Conservation (phyloP, 2,113 vertebrate species). For the Cardinalis cardinalis region DNA sequence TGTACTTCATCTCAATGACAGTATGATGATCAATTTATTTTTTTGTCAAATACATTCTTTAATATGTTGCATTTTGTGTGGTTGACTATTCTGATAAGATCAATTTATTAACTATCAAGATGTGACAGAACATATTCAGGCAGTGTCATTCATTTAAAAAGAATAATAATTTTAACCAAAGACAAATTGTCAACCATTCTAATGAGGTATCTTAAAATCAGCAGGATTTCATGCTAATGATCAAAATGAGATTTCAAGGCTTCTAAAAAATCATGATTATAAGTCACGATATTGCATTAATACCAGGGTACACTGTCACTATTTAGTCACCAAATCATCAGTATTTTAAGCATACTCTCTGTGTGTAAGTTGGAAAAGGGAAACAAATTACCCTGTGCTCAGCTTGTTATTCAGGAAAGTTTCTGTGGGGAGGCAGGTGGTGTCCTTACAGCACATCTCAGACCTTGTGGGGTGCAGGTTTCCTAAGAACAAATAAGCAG, state of each 20-base stretch:
- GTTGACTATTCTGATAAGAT: slow-evolving; percentile 71
- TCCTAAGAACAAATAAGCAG: neutral
- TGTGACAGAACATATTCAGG: slow-evolving; percentile 66
- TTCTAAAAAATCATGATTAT: slow-evolving; percentile 57
- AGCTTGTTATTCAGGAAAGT: slow-evolving; percentile 28
- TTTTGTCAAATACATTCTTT: slow-evolving; percentile 64
- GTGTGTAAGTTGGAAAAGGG: neutral
- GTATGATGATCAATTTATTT: slow-evolving; percentile 62
- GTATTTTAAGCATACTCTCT: slow-evolving; percentile 40
- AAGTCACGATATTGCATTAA: slow-evolving; percentile 60
- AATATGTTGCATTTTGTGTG: slow-evolving; percentile 52
- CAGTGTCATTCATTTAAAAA: slow-evolving; percentile 67
- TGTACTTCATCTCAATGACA: slow-evolving; percentile 48
- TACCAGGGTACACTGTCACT: slow-evolving; percentile 61
- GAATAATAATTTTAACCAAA: slow-evolving; percentile 73
- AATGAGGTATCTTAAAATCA: slow-evolving; percentile 65
- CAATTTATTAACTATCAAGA: slow-evolving; percentile 70
- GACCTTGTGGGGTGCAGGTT: neutral
- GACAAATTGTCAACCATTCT: slow-evolving; percentile 65
- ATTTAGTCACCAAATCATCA: slow-evolving; percentile 46
- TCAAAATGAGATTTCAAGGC: slow-evolving; percentile 60
- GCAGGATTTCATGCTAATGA: slow-evolving; percentile 63
- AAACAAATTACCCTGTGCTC: neutral
- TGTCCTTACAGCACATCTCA: neutral
- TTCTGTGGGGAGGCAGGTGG: neutral